phyloP scores from a whole-genome alignment of 2,797 vertebrate species.

The Alectoris magna region DNA sequence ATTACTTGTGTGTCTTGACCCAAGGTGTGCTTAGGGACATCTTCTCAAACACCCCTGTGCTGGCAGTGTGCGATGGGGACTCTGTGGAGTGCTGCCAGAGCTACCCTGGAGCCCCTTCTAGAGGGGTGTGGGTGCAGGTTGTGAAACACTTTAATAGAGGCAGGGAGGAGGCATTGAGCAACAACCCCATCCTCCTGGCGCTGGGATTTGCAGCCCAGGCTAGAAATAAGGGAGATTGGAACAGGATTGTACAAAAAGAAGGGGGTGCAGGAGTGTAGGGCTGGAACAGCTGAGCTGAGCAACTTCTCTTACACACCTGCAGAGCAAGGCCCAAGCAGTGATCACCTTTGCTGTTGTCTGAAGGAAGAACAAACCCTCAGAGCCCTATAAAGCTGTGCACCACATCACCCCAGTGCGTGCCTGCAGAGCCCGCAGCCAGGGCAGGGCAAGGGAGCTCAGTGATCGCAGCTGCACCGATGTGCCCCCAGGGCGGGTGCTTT shows the following conservation, averaged over 20 bases:
- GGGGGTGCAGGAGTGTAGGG: neutral
- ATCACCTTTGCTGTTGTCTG: neutral
- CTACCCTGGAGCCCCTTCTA: neutral
- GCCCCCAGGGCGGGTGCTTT: neutral
- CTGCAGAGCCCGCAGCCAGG: neutral
- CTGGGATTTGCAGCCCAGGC: neutral
- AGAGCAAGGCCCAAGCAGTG: neutral
- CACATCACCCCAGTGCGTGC: neutral
- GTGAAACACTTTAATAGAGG: neutral
- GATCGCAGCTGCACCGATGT: neutral
- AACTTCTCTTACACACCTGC: no score
- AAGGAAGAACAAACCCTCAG: neutral
- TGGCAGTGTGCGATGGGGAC: neutral
- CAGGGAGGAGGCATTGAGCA: slow-evolving; percentile 18
- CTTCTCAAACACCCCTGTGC: neutral
- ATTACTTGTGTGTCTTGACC: accelerated
- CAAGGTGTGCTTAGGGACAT: neutral
- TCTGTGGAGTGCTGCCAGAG: neutral
- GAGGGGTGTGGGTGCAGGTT: neutral
- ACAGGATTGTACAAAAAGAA: neutral
- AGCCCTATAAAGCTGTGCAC: neutral
- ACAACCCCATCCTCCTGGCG: neutral
- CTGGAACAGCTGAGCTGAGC: neutral
- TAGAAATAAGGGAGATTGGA: neutral
- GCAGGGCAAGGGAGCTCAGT: neutral